Base-by-base conservation (phyloP, 1,140 invertebrate species). In the Melipona quadrifasciata region DNA sequence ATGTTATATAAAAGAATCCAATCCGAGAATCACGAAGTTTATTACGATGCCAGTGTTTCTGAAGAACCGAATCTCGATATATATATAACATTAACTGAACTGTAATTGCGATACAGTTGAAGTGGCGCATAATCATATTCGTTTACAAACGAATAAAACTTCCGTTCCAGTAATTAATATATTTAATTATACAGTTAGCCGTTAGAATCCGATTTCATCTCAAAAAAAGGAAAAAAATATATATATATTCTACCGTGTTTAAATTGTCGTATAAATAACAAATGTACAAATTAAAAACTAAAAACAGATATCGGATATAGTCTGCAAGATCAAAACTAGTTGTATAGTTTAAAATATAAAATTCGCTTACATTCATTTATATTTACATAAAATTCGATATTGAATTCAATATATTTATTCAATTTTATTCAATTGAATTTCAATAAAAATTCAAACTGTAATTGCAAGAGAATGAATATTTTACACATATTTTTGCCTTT, bases 31-130 rank as follows among this genome's bases (percentile, higher is more conserved):
- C 39, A 8, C 17, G 27, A 65, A 65, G 16, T 65, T 65, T 31
- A 65, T 65, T 31, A 47, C 12, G 21, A n/a, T 51, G 51, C 16
- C 16, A 34, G 17, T n/a, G n/a, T 61, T 17, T 39, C 16, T 19
- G n/a, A 47, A 12, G 17, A 21, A 19, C 19, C 39, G 5, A 58
- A 16, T 11, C n/a, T 19, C 17, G 11, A 8, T 21, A 19, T 21
- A 55, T n/a, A n/a, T n/a, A n/a, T n/a, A n/a, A 57, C 21, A 10
- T n/a, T 39, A 80, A 72, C 8, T 72, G 55, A 24, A 51, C 68
- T 34, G 55, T 72, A 80, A 73, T 80, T 72, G 21, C 34, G 34
- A 72, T 61, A 21, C 27, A 68, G 39, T 47, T n/a, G 21, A 47
- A 5, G 14, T 51, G 14, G 24, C 6, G 27, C 14, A 68, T 24